Percentiles rank a stretch among this genome's conserved stretches.
Conservation (phyloP, 2,113 vertebrate species). For the Phocoena phocoena region DNA sequence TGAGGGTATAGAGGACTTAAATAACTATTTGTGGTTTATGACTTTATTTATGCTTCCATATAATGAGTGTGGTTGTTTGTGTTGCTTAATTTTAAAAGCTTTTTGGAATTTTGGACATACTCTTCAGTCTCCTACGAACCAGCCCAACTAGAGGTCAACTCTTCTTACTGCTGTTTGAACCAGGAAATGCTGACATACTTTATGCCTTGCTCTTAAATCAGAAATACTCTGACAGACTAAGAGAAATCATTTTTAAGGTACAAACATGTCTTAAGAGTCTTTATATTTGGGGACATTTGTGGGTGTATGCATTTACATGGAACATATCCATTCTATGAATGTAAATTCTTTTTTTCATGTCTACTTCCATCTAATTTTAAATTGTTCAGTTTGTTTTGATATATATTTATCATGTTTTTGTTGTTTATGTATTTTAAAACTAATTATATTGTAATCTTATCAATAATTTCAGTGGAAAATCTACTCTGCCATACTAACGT, state of each 20-base stretch:
- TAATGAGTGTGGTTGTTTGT: constrained; percentile 17
- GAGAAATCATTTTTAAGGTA: constrained; percentile 97
- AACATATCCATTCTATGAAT: not conserved
- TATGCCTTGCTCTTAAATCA: constrained; percentile 94
- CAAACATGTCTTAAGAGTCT: constrained; percentile 29
- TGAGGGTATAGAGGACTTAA: not conserved
- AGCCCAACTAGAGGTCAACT: constrained; percentile 93
- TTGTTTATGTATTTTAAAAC: constrained; percentile 40
- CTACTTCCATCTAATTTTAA: not conserved
- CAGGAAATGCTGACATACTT: constrained; percentile 94
- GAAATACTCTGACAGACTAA: constrained; percentile 92
- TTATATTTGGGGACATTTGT: constrained; percentile 43
- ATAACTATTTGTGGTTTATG: constrained; percentile 1
- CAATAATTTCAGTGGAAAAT: constrained; percentile 20
- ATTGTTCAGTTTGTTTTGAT: not conserved
- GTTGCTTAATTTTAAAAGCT: constrained; percentile 86
- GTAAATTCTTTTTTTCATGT: constrained; percentile 9
- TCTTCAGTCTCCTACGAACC: constrained; percentile 91
- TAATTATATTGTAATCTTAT: not conserved
- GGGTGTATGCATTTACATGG: not conserved
- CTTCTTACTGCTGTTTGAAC: constrained; percentile 95
- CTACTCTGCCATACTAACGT: not conserved
- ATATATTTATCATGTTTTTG: not conserved
- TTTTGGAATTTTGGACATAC: constrained; percentile 90
- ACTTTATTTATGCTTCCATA: constrained; percentile 11